phyloP scores from a whole-genome alignment of 2,797 vertebrate genomes.

The Gambusia yucatana region DNA sequence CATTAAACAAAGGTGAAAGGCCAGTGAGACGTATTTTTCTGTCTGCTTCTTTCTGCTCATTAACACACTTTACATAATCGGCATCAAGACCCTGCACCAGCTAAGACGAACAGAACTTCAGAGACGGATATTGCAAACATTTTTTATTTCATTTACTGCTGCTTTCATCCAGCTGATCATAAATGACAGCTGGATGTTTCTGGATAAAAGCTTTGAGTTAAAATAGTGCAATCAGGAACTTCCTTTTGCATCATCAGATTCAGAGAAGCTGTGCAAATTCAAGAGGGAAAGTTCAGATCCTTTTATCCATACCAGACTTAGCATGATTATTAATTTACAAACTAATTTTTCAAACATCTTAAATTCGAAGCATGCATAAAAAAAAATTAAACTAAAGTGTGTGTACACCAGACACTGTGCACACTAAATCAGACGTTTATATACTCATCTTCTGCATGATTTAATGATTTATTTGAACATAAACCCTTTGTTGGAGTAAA shows the following conservation, averaged over 20 bases:
- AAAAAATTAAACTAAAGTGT: not conserved
- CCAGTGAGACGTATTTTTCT: slow-evolving; percentile 4
- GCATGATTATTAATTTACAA: not conserved
- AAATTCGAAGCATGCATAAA: not conserved
- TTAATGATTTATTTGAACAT: not conserved
- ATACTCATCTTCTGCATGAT: not conserved
- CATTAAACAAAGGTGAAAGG: slow-evolving; percentile 69
- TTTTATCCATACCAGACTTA: not conserved
- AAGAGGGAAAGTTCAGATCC: not conserved
- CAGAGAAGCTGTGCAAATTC: slow-evolving; percentile 2
- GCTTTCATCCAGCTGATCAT: slow-evolving; percentile 48
- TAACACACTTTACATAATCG: slow-evolving; percentile 61
- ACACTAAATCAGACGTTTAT: not conserved
- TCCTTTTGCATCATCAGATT: slow-evolving; percentile 27
- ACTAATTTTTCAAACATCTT: not conserved
- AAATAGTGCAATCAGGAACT: slow-evolving; percentile 3
- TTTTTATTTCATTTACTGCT: slow-evolving; percentile 40
- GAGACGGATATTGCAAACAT: slow-evolving; percentile 34
- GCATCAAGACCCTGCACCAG: slow-evolving; percentile 45
- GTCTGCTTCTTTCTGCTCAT: slow-evolving; percentile 50
- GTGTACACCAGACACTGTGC: not conserved
- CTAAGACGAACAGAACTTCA: slow-evolving; percentile 44
- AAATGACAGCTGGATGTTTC: slow-evolving; percentile 38
- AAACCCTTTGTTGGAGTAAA: not conserved
- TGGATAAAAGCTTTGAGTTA: slow-evolving; percentile 21